Evolutionary conservation across 2,113 vertebrate species (phyloP).

Genomic region (Colaptes auratus): DNA sequence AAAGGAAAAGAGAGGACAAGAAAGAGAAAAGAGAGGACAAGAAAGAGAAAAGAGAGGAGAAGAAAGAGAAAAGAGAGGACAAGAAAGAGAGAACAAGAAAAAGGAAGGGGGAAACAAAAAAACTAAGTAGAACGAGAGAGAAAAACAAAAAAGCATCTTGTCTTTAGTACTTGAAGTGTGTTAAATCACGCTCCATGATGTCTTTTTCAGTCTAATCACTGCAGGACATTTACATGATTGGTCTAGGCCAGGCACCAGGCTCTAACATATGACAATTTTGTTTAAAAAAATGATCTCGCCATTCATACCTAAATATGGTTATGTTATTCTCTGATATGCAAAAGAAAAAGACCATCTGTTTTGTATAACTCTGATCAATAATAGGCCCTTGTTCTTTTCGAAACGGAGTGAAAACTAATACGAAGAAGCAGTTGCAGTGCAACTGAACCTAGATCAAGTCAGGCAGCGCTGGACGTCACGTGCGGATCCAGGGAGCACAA

Average conservation of each 20-base stretch:
- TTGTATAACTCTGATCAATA: neutral
- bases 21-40: neutral
- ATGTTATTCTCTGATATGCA: neutral
- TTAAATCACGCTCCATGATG: neutral
- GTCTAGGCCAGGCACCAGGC: neutral
- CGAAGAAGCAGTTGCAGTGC: neutral
- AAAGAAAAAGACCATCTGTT: conserved; percentile 23
- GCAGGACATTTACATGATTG: neutral
- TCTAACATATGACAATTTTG: neutral
- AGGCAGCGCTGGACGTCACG: neutral
- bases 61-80: too few relatives aligned
- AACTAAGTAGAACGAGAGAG: neutral
- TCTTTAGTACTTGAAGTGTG: neutral
- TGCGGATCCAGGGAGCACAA: neutral
- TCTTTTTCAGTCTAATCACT: neutral
- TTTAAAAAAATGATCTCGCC: neutral
- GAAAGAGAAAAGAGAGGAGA: too few relatives aligned
- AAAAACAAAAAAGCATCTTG: neutral
- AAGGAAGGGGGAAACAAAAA: too few relatives aligned
- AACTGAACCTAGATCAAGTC: fast-evolving
- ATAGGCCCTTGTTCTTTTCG: neutral
- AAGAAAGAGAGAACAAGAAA: neutral
- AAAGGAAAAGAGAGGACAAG: neutral
- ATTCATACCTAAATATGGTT: neutral
- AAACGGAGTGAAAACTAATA: neutral